phyloP scores from a whole-genome alignment of 2,113 vertebrate species.

The Engystomops pustulosus region DNA sequence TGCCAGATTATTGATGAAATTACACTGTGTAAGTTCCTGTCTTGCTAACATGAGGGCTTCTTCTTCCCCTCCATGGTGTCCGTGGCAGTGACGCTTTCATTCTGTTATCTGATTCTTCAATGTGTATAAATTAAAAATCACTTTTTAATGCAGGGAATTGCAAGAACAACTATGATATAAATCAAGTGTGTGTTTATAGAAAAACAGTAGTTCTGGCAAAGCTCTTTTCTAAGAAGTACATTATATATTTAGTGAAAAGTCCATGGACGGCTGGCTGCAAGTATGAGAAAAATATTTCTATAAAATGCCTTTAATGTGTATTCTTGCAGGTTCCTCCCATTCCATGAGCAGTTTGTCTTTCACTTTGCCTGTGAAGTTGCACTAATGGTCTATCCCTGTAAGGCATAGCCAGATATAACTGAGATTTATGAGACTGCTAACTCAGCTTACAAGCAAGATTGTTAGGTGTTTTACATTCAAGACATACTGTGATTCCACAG shows the following conservation, averaged over 20 bases:
- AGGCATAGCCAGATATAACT: slow-evolving; percentile 14
- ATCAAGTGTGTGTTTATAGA: too few relatives aligned
- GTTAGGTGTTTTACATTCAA: slow-evolving; percentile 4
- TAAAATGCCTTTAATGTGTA: slow-evolving; percentile 7
- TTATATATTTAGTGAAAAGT: background rate
- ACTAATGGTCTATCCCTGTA: background rate
- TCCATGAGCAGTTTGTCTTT: slow-evolving; percentile 28
- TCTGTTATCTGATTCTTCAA: too few relatives aligned
- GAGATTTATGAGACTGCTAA: slow-evolving; percentile 22
- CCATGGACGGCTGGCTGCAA: background rate
- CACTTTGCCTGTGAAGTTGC: background rate
- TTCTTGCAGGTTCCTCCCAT: background rate
- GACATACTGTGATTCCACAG: background rate
- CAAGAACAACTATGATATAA: too few relatives aligned
- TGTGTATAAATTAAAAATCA: too few relatives aligned
- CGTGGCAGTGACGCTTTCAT: too few relatives aligned
- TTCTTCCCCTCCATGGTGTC: too few relatives aligned
- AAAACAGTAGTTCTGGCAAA: too few relatives aligned
- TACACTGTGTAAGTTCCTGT: too few relatives aligned
- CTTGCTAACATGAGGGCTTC: too few relatives aligned
- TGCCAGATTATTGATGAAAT: too few relatives aligned
- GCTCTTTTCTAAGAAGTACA: too few relatives aligned
- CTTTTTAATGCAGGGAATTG: too few relatives aligned
- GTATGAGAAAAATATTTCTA: slow-evolving; percentile 13
- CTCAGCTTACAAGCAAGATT: background rate